Evolutionary conservation across 2,888 invertebrate genomes (phyloP).

Genomic region (Lamproptera curius): DNA sequence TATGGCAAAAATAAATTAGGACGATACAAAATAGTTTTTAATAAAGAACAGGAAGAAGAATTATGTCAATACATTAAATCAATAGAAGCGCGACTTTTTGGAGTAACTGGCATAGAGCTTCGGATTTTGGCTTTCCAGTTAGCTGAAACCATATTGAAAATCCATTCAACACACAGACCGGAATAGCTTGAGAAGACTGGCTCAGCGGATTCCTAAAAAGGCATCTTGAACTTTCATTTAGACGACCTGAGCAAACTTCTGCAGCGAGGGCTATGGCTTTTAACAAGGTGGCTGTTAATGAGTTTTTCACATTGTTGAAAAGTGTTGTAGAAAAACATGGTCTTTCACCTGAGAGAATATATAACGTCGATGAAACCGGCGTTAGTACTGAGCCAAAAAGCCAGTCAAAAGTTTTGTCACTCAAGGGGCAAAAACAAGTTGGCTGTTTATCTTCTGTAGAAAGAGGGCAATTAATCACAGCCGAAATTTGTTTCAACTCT

Average conservation of each 20-base stretch:
- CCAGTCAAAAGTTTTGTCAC: slow-evolving; percentile 28
- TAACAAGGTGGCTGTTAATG: not conserved
- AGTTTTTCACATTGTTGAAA: not conserved
- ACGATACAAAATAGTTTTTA: slow-evolving; percentile 18
- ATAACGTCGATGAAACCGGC: slow-evolving; percentile 37
- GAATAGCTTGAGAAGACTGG: not conserved
- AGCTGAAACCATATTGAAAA: slow-evolving; percentile 13
- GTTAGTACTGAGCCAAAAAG: slow-evolving; percentile 31
- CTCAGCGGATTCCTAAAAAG: slow-evolving; percentile 13
- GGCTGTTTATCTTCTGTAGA: slow-evolving; percentile 40
- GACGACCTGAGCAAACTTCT: not conserved
- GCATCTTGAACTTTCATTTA: slow-evolving; percentile 7
- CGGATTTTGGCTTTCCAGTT: slow-evolving; percentile 19
- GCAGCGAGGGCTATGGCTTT: not conserved
- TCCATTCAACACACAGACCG: slow-evolving; percentile 1
- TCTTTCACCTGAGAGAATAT: no score
- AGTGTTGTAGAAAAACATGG: no score
- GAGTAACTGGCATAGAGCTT: slow-evolving; percentile 16
- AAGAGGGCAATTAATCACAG: slow-evolving; percentile 29
- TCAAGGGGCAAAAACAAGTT: slow-evolving; percentile 30
- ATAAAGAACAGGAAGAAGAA: no score
- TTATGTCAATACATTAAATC: no score
- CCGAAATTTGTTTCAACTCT: slow-evolving; percentile 36
- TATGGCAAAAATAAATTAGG: slow-evolving; percentile 17
- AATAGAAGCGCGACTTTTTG: no score